These are phyloP conservation scores for Hypercompe scribonia DNA, from an alignment of 2,888 invertebrate genomes.

Conservation along the genomic window DNA sequence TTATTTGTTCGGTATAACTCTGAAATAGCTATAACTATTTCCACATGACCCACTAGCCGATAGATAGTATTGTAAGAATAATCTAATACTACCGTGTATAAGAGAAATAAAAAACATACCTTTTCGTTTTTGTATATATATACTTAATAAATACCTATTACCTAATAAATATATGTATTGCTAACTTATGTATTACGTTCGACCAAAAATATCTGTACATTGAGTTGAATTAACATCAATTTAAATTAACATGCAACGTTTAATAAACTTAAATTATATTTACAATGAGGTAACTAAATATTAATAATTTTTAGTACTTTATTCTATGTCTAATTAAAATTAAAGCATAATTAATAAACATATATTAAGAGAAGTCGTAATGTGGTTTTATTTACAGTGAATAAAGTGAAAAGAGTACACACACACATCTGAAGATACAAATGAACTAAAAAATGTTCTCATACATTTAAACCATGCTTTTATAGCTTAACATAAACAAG, in stretches of 20 bases:
- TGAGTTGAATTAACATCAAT: background rate
- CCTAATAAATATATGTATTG: too few relatives aligned
- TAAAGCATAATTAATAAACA: constrained; percentile 1
- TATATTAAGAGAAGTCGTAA: background rate
- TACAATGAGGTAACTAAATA: constrained; percentile 5
- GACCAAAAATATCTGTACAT: background rate
- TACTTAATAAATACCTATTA: background rate
- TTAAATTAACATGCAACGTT: background rate
- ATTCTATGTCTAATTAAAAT: background rate
- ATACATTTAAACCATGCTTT: background rate
- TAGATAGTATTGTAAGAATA: background rate
- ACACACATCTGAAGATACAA: background rate
- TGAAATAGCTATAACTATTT: background rate
- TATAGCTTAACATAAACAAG: background rate
- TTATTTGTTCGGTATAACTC: background rate
- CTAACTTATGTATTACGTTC: background rate
- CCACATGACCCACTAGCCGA: background rate
- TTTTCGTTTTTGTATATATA: background rate
- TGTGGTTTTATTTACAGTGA: background rate
- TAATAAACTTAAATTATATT: constrained; percentile 6
- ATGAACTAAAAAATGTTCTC: background rate
- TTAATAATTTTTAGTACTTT: background rate
- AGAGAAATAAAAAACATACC: background rate
- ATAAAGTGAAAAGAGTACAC: background rate
- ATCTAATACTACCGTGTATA: background rate